A percentile compares a stretch with the other conserved stretches of the same genome.
These are phyloP conservation scores for Cistogaster globosa DNA, from an alignment of 2,888 invertebrate species.

Conservation along the genomic window DNA sequence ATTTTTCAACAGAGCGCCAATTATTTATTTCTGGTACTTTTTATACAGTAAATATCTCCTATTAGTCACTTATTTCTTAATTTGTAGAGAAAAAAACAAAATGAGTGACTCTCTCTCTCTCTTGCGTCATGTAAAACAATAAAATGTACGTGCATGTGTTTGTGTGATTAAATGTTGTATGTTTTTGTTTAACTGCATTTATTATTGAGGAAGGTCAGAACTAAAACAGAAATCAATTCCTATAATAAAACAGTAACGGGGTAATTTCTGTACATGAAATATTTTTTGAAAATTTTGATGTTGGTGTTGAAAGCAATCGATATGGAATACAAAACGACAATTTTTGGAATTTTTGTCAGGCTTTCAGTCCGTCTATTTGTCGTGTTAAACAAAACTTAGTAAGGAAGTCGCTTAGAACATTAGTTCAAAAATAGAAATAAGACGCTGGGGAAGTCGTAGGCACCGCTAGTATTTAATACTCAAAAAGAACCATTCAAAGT, in stretches of 20 bases:
- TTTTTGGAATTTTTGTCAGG: too few species aligned
- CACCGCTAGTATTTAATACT: too few species aligned
- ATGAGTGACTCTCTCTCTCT: background rate
- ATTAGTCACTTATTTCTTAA: background rate
- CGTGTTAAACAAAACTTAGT: too few species aligned
- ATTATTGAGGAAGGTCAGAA: conserved; percentile 40
- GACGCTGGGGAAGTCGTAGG: too few species aligned
- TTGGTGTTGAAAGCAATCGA: too few species aligned
- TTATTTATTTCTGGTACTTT: background rate
- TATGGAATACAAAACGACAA: too few species aligned
- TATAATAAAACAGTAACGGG: too few species aligned
- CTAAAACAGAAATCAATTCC: background rate
- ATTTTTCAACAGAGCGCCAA: background rate
- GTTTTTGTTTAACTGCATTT: background rate
- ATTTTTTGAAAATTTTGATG: too few species aligned
- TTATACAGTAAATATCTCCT: background rate
- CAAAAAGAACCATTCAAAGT: background rate
- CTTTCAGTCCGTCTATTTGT: too few species aligned
- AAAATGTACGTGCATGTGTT: background rate
- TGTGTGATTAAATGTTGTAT: background rate
- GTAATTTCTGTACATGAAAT: too few species aligned
- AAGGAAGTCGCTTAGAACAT: too few species aligned
- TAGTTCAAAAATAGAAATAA: too few species aligned
- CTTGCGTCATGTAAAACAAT: conserved; percentile 35
- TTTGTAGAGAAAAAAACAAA: background rate